Base-by-base conservation (phyloP, 2,797 vertebrate species). In the Ceyx erithaca region DNA sequence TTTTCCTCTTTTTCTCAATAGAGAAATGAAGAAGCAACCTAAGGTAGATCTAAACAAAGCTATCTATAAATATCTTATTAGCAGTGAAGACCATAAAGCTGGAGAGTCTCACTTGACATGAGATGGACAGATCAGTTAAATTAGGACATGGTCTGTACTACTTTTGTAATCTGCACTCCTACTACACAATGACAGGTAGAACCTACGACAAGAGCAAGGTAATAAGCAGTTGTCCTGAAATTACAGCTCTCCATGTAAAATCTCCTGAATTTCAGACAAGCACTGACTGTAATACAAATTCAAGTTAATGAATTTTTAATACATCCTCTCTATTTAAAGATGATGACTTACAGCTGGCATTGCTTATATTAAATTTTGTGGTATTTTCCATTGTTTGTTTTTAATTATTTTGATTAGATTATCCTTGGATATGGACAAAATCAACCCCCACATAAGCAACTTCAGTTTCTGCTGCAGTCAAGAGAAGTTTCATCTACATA, bases 341-440 rank as follows among this genome's bases (percentile, higher is more conserved):
- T 87, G 91, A 96, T 95, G 88, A 93, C 90, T 96, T 95, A 94
- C 81, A 94, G 93, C 93, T 94, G 94, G 94, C 90, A 94, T 93
- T 94, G 94, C 95, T 96, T 95, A 96, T 93, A 94, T 96, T 96
- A 95, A 96, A 96, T 96, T 96, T 96, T 96, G 96, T 94, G 93
- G 93, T 95, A 94, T 96, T 95, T 96, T 96, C 94, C 91, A 96
- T 92, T 95, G 96, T 96, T 96, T 96, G 94, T 95, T 96, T 96
- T 96, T 96, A 96, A 96, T 95, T 96, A 96, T 96, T 96, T 95
- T 96, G 91, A 96, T 96, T 96, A 95, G 93, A 96, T 96, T 92
- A 96, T 55, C 78, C 81, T 94, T 92, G 84, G 88, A 90, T 94
- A 95, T 54, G 68, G 81, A 92, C 72, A 94, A 89, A 90, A 90